Conservation (phyloP, 2,888 invertebrate genomes). For the Periphyllus acericola region DNA sequence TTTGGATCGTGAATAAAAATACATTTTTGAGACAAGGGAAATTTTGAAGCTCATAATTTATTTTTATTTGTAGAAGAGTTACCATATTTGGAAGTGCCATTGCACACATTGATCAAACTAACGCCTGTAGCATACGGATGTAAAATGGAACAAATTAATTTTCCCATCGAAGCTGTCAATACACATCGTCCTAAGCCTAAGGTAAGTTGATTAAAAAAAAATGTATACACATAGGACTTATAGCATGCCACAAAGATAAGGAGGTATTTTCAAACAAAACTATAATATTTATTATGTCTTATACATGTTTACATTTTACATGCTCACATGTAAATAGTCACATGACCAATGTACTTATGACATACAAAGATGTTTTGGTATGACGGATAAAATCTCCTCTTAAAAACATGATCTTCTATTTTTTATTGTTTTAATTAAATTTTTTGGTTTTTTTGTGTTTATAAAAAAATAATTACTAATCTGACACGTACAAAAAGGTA, state of each 20-base stretch:
- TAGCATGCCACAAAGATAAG: not conserved
- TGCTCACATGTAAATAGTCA: conserved; percentile 5
- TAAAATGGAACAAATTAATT: conserved; percentile 90
- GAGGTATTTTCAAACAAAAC: not conserved
- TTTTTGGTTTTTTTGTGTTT: conserved; percentile 34
- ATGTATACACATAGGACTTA: conserved; percentile 7
- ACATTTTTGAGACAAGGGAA: not conserved
- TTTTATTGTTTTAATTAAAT: not conserved
- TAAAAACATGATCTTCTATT: not conserved
- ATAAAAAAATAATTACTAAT: not conserved
- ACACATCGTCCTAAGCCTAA: conserved; percentile 93
- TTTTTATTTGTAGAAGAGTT: conserved; percentile 77
- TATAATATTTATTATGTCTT: conserved; percentile 1
- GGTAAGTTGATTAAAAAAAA: conserved; percentile 68
- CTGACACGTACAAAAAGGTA: not conserved
- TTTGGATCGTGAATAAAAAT: not conserved
- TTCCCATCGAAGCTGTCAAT: conserved; percentile 94
- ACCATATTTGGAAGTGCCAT: conserved; percentile 88
- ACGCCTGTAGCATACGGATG: conserved; percentile 99
- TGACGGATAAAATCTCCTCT: not conserved
- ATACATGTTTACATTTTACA: conserved; percentile 22
- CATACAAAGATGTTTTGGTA: not conserved
- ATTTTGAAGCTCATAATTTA: not conserved
- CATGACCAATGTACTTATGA: not conserved
- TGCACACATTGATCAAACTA: conserved; percentile 95